These are phyloP conservation scores for Neoscelio sp. DNA, from an alignment of 2,888 invertebrate genomes.

Conservation along the genomic window DNA sequence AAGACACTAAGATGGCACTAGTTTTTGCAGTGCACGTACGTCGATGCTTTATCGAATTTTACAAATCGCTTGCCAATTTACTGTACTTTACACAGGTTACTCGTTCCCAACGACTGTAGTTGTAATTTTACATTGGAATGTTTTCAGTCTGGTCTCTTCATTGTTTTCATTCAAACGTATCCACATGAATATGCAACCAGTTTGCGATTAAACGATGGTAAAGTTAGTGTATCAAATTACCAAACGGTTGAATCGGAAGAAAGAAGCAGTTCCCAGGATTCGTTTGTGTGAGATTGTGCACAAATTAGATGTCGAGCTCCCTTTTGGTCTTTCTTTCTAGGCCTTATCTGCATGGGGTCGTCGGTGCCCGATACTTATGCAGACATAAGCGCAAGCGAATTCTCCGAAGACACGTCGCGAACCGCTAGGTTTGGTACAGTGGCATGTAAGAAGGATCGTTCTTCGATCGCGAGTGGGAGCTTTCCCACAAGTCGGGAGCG, in stretches of 20 bases:
- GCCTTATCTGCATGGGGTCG: constrained; percentile 61
- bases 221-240: constrained; percentile 61
- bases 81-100: no score
- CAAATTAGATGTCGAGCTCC: constrained; percentile 66
- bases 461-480: constrained; percentile 70
- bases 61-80: no score
- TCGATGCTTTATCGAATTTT: no score
- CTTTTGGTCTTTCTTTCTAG: constrained; percentile 61
- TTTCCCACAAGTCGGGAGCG: constrained; percentile 69
- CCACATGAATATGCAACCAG: constrained; percentile 27
- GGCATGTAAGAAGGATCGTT: constrained; percentile 67
- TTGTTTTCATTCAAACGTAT: constrained; percentile 46
- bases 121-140: constrained; percentile 29
- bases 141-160: constrained; percentile 25
- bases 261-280: constrained; percentile 63
- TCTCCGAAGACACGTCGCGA: constrained; percentile 62
- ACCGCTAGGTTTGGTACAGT: constrained; percentile 64
- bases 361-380: constrained; percentile 58
- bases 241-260: constrained; percentile 60
- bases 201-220: constrained; percentile 58
- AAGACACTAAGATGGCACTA: no score
- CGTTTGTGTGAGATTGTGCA: constrained; percentile 53
- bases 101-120: no score
- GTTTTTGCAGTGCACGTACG: no score
- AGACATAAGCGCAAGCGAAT: constrained; percentile 62